These are phyloP conservation scores for Ceyx margarethae DNA, from an alignment of 2,113 vertebrate genomes.

Conservation along the genomic window DNA sequence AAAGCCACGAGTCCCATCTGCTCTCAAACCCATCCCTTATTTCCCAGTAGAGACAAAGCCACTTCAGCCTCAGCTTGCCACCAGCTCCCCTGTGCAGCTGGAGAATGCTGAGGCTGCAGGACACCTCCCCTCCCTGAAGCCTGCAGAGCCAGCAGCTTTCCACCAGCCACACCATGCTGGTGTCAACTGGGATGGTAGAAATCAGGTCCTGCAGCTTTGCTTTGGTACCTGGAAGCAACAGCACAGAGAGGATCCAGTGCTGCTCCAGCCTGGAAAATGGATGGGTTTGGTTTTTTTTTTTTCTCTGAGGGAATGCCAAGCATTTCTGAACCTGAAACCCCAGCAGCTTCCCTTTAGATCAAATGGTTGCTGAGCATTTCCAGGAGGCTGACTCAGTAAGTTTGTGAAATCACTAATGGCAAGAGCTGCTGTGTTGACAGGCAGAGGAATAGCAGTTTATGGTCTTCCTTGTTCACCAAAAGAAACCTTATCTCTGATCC, in stretches of 20 bases:
- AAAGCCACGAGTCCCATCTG: not conserved
- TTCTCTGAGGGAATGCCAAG: not conserved
- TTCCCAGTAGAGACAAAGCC: not conserved
- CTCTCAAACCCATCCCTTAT: not conserved
- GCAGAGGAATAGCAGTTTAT: constrained; percentile 21
- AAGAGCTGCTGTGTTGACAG: not conserved
- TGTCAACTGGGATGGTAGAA: not conserved
- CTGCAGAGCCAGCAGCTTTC: not conserved
- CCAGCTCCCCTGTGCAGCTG: not conserved
- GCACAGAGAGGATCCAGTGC: not conserved
- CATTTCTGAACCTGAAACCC: not conserved
- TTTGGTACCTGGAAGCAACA: not conserved
- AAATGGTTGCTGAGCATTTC: constrained; percentile 22
- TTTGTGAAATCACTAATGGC: not conserved
- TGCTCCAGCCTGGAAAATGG: not conserved
- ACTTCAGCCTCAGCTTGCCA: not conserved
- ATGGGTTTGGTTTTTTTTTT: not conserved
- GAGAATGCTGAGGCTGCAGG: not conserved
- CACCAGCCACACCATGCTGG: not conserved
- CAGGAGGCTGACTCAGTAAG: constrained; percentile 26
- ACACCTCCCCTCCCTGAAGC: not conserved
- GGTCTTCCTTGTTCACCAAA: constrained; percentile 56
- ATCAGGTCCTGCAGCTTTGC: not conserved
- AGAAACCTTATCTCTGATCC: constrained; percentile 52
- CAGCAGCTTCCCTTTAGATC: not conserved